Percentiles rank a stretch among this genome's conserved stretches.
phyloP scores from a whole-genome alignment of 2,113 vertebrate genomes.

The Sinocyclocheilus anshuiensis region DNA sequence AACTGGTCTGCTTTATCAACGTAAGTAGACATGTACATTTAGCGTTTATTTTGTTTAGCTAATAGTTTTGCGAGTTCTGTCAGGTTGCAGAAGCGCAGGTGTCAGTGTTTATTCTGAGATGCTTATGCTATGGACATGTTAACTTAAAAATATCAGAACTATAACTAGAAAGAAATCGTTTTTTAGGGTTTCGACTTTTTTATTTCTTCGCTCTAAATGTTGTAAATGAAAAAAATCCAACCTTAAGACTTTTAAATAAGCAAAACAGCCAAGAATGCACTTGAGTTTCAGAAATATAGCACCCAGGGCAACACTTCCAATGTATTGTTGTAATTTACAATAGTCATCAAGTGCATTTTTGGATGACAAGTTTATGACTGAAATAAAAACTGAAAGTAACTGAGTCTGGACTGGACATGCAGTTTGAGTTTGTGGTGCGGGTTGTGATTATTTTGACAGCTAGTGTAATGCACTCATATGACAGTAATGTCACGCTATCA shows the following conservation, averaged over 20 bases:
- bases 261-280: not conserved
- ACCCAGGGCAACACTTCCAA: not conserved
- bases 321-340: not conserved
- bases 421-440: not conserved
- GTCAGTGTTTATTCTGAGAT: not conserved
- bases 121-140: not conserved
- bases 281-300: not conserved
- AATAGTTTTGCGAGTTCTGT: not conserved
- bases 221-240: not conserved
- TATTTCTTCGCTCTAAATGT: not conserved
- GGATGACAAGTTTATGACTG: not conserved
- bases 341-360: not conserved
- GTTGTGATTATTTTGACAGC: conserved; percentile 5
- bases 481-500: not conserved
- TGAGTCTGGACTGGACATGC: not conserved
- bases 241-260: too few species aligned
- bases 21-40: conserved; percentile 67
- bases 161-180: not conserved
- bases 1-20: conserved; percentile 92
- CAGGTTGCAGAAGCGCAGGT: conserved; percentile 14
- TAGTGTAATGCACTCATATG: not conserved
- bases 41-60: not conserved
- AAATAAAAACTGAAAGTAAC: conserved; percentile 26
- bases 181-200: too few species aligned
- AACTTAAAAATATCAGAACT: not conserved